Conservation (phyloP, 53 echinoderm and acorn worm species). For the Echinometra lucunter region DNA sequence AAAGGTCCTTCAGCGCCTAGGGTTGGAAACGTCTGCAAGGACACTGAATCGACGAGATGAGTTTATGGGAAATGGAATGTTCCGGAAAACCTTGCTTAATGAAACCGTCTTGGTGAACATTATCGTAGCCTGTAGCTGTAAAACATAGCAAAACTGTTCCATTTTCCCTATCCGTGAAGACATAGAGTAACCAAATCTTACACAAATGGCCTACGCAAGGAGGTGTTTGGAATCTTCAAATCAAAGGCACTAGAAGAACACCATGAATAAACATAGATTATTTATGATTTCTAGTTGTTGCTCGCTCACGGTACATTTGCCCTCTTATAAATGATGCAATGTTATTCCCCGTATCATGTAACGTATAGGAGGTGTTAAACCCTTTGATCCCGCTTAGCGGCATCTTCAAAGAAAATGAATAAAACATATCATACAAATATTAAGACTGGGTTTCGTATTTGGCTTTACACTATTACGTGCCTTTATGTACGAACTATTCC, state of each 20-base stretch:
- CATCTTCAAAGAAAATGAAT: slow-evolving; percentile 22
- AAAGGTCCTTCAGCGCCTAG: not conserved
- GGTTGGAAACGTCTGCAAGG: not conserved
- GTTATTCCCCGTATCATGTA: not conserved
- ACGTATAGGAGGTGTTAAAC: not conserved
- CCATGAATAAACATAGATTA: too few relatives aligned
- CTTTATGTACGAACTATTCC: not conserved
- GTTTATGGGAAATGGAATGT: not conserved
- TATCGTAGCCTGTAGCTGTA: not conserved
- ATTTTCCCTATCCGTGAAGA: not conserved
- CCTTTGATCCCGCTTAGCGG: not conserved
- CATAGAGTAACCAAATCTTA: too few relatives aligned
- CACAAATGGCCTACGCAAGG: too few relatives aligned
- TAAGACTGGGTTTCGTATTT: not conserved
- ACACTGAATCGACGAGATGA: not conserved
- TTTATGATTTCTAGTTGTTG: not conserved
- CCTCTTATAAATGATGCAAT: not conserved
- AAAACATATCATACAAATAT: not conserved
- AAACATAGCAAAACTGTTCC: not conserved
- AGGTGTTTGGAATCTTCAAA: not conserved
- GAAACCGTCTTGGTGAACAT: not conserved
- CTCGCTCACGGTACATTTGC: not conserved
- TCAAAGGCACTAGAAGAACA: not conserved
- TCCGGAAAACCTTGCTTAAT: not conserved
- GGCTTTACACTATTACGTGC: slow-evolving; percentile 5